Evolutionary conservation across 2,888 invertebrate genomes (phyloP), one percentile per base, ranked within the genome.

Genomic region (Drosophila testacea): DNA sequence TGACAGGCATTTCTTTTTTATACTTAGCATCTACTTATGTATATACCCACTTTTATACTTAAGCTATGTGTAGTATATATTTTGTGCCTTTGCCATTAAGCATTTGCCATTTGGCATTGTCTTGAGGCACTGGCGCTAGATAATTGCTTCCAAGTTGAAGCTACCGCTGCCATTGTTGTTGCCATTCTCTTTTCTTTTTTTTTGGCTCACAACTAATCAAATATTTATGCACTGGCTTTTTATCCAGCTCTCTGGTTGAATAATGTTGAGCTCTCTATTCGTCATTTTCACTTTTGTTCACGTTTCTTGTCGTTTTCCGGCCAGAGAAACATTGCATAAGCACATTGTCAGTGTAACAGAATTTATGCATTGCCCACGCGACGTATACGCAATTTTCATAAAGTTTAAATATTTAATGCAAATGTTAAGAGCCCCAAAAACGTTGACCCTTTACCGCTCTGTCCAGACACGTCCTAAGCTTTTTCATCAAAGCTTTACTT

Each of bases 351-450:
- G 38, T 52, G 48, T 39, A 54, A 44, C 44, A 42, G 22, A 22
- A 42, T 69, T 59, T 6, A 55, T 70, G 48, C 46, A 30, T 48
- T 34, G 69, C 68, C 68, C 50, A 82, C 80, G 36, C 59, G 42
- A 63, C 83, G 83, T 83, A 83, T 83, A 55, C 77, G 74, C 63
- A 81, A 84, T 83, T 84, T 83, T 54, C 36, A 54, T 67, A 27
- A 59, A 72, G n/a, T 70, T 78, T 75, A 54, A 81, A 78, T 80
- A 81, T 81, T 77, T 77, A 77, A 81, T 70, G 42, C 47, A 34
- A 28, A 46, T 39, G 30, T 28, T 57, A 48, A 46, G 41, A 27
- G 28, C 55, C 60, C 60, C 6, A 67, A 63, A 63, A 50, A 36
- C 68, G 64, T 77, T 77, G 77, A 77, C 75, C 79, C 79, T 70